Conservation (phyloP, 1,140 invertebrate species). For the Diachasmimorpha longicaudata region DNA sequence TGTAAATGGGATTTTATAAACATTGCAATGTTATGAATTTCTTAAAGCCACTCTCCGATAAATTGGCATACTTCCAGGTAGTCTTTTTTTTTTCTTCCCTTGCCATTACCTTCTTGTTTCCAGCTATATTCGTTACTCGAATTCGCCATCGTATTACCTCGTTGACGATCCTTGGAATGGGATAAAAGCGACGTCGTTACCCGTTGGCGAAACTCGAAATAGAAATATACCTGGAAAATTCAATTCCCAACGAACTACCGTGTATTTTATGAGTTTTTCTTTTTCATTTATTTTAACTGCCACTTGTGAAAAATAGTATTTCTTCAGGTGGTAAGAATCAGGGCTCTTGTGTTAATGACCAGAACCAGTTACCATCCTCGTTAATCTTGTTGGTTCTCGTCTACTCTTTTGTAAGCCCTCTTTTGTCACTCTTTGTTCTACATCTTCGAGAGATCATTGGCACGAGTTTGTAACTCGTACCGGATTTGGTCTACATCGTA, state of each 20-base stretch:
- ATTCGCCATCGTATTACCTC: slow-evolving; percentile 27
- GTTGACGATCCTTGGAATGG: slow-evolving; percentile 30
- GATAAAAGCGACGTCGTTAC: neutral
- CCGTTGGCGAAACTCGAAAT: neutral
- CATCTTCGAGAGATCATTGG: neutral
- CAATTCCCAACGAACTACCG: neutral
- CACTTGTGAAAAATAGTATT: neutral
- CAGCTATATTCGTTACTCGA: slow-evolving; percentile 46
- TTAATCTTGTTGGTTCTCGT: neutral
- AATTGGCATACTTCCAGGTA: slow-evolving; percentile 31
- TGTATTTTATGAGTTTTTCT: neutral
- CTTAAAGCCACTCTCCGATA: slow-evolving; percentile 20
- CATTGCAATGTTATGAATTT: slow-evolving; percentile 11
- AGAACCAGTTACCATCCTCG: neutral
- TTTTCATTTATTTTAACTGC: neutral
- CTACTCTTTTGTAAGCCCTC: neutral
- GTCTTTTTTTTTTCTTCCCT: slow-evolving; percentile 8
- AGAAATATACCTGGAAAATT: neutral
- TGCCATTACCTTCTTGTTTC: slow-evolving; percentile 41
- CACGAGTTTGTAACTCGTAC: neutral
- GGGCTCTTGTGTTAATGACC: neutral
- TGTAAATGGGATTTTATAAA: neutral
- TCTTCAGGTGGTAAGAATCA: neutral
- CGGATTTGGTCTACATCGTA: slow-evolving; percentile 9
- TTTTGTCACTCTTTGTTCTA: neutral